Evolutionary conservation across 35 echinoderm and acorn worm genomes (phyloP).

Genomic region (Heliocidaris erythrogramma): DNA sequence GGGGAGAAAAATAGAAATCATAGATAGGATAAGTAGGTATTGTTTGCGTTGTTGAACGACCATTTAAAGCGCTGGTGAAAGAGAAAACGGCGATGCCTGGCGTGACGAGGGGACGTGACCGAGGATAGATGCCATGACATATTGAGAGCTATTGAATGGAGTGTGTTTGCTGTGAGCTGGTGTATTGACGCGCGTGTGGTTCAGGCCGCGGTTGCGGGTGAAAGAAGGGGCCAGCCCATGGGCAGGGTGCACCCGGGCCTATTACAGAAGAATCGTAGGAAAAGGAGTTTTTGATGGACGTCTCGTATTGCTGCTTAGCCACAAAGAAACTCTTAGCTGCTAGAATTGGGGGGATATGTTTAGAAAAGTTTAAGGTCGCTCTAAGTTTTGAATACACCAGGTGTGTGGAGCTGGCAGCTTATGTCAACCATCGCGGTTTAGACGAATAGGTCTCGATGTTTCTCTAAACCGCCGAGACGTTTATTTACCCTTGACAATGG

Average conservation of each 20-base stretch:
- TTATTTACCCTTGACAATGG: constrained; percentile 53
- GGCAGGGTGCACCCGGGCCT: constrained; percentile 4
- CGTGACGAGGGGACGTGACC: constrained; percentile 33
- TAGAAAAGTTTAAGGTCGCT: constrained; percentile 41
- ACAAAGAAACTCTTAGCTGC: neutral
- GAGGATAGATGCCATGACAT: constrained; percentile 20
- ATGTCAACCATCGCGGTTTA: constrained; percentile 38
- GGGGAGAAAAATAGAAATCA: constrained; percentile 35
- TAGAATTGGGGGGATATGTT: constrained; percentile 26
- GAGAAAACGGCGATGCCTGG: neutral
- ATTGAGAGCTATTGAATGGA: constrained; percentile 37
- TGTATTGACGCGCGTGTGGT: constrained; percentile 41
- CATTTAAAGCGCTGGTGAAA: constrained; percentile 35
- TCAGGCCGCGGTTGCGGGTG: constrained; percentile 22
- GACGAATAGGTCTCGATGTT: neutral
- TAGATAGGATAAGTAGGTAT: constrained; percentile 49
- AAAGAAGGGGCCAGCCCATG: constrained; percentile 29
- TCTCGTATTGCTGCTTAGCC: constrained; percentile 47
- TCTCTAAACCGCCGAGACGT: constrained; percentile 49
- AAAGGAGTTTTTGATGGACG: constrained; percentile 47
- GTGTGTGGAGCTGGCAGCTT: constrained; percentile 46
- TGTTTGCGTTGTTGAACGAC: constrained; percentile 49
- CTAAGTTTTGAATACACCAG: constrained; percentile 48
- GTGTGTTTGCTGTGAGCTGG: constrained; percentile 48
- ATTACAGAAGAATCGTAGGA: constrained; percentile 33